These are phyloP conservation scores for Anguilla pacifica DNA, from an alignment of 2,797 vertebrate species.

Conservation along the genomic window DNA sequence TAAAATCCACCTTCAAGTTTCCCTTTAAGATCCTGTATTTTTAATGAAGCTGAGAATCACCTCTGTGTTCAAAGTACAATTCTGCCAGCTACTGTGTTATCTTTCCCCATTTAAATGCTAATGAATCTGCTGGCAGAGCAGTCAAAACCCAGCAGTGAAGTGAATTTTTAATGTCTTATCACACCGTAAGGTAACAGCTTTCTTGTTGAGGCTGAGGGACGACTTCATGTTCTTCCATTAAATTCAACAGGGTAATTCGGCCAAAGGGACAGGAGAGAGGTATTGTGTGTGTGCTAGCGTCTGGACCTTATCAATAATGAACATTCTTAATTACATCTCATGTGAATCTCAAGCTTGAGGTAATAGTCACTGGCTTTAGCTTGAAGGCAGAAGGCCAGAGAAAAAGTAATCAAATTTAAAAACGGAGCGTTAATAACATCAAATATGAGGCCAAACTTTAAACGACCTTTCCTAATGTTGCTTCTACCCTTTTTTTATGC, in stretches of 20 bases:
- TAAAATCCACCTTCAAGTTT: slow-evolving; percentile 25
- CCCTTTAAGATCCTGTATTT: slow-evolving; percentile 35
- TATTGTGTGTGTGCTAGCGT: slow-evolving; percentile 22
- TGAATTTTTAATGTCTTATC: slow-evolving; percentile 65
- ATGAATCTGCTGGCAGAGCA: slow-evolving; percentile 66
- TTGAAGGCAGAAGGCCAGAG: not conserved
- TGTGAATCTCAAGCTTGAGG: slow-evolving; percentile 32
- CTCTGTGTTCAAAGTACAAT: slow-evolving; percentile 63
- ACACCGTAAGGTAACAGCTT: slow-evolving; percentile 63
- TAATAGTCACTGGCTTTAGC: slow-evolving; percentile 3
- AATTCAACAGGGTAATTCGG: slow-evolving; percentile 47
- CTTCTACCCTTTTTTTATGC: not conserved
- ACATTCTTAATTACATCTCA: slow-evolving; percentile 35
- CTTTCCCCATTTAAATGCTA: slow-evolving; percentile 81
- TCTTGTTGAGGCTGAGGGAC: slow-evolving; percentile 57
- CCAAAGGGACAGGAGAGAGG: slow-evolving; percentile 32
- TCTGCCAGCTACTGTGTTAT: slow-evolving; percentile 49
- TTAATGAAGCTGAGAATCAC: slow-evolving; percentile 43
- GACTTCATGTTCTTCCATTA: slow-evolving; percentile 55
- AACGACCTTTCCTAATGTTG: not conserved
- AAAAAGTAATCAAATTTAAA: slow-evolving; percentile 13
- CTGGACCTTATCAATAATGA: slow-evolving; percentile 42
- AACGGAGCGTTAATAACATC: not conserved
- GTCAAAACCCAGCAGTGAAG: slow-evolving; percentile 52
- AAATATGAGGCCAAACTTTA: not conserved